Evolutionary conservation across 2,797 vertebrate species (phyloP).

Genomic region (Protonibea diacanthus): DNA sequence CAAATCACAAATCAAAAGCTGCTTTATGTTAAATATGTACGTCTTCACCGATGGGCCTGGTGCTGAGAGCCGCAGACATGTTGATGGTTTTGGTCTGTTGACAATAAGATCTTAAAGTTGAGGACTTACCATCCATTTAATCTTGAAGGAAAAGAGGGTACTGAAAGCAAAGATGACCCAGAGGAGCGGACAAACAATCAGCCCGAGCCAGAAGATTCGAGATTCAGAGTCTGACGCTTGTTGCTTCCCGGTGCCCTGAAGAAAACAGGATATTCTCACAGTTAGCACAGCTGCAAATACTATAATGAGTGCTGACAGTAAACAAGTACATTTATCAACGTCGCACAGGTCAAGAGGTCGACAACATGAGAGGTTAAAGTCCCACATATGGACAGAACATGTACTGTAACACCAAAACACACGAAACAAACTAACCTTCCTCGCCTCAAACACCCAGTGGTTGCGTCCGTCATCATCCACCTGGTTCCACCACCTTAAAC

Average conservation of each 20-base stretch:
- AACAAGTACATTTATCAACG: conserved; percentile 5
- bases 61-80: no score
- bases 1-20: not conserved
- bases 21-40: not conserved
- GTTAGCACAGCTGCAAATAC: conserved; percentile 46
- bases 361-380: not conserved
- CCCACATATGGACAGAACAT: not conserved
- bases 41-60: not conserved
- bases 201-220: conserved; percentile 95
- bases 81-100: not conserved
- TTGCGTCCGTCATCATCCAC: conserved; percentile 96
- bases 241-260: conserved; percentile 78
- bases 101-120: not conserved
- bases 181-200: conserved; percentile 90
- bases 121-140: conserved; percentile 97
- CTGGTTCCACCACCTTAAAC: conserved; percentile 98
- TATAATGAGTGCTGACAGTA: not conserved
- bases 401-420: not conserved
- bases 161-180: conserved; percentile 96
- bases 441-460: conserved; percentile 96
- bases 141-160: conserved; percentile 91
- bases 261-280: conserved; percentile 64
- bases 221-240: conserved; percentile 87
- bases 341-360: conserved; percentile 25
- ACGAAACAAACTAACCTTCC: conserved; percentile 83